Base-by-base conservation (phyloP, 2,113 vertebrate genomes). In the Patagioenas fasciata region DNA sequence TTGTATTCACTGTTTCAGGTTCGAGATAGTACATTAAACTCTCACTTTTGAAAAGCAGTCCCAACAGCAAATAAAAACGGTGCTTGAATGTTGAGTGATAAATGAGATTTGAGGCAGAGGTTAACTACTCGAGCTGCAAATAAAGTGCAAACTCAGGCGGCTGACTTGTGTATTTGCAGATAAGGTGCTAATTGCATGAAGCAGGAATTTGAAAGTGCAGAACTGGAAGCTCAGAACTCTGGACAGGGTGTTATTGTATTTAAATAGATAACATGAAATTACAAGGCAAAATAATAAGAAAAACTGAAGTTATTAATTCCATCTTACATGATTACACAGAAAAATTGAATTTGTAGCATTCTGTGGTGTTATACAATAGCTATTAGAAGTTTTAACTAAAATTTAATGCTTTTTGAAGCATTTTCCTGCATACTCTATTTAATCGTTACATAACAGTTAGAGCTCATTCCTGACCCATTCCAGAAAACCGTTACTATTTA, bases 361-460 rank as follows among this genome's bases (percentile, higher is more conserved):
- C 65, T 40, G 66, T 66, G 40, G 42, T 95, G 66, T 84, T 96
- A 87, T 64, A 9, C 40, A 84, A 70, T 34, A 80, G 34, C 11
- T 88, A 48, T 88, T 71, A 80, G 42, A 96, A 94, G 15, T 91
- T 97, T 88, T 92, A 93, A 95, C 79, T 91, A 92, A 87, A 72
- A 72, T 64, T 0, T 36, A 60, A 61, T 61, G 3, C 82, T 94
- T 96, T 82, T 80, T 54, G 67, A 89, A 94, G 71, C 93, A 94
- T 83, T 94, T 94, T 31, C 70, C 95, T 79, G 15, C 61, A 21
- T 95, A 82, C 48, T 96, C 96, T 92, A 72, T 95, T 97, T 95
- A 86, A 67, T 85, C 94, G 86, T 96, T 94, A 79, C 48, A 62
- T 87, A 89, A 80, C 50, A 85, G 65, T 91, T 89, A 94, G 60